Conservation (phyloP, 1,140 invertebrate genomes). For the Pachyrhynchus sulphureomaculatus region DNA sequence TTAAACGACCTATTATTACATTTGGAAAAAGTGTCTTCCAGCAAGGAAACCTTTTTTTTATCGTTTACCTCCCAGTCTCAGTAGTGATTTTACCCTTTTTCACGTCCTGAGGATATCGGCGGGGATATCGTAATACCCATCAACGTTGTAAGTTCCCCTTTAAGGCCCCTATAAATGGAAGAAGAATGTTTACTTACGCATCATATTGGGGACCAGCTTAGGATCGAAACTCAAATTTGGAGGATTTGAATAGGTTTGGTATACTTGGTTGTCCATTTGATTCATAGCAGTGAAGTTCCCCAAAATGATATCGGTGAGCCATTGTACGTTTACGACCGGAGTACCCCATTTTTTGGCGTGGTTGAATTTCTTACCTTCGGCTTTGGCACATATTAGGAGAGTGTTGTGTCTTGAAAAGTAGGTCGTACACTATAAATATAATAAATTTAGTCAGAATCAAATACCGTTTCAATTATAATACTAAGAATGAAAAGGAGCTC, state of each 20-base stretch:
- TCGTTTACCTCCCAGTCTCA: too few relatives aligned
- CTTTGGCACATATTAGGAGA: constrained; percentile 71
- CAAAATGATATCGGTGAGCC: constrained; percentile 91
- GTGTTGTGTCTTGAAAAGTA: constrained; percentile 77
- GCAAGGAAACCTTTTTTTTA: too few relatives aligned
- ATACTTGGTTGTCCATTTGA: constrained; percentile 79
- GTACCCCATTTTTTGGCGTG: constrained; percentile 88
- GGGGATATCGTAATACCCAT: too few relatives aligned
- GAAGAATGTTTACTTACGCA: too few relatives aligned
- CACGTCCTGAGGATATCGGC: too few relatives aligned
- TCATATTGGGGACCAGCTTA: constrained; percentile 81
- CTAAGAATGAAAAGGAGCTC: too few relatives aligned
- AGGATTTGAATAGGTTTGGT: constrained; percentile 80
- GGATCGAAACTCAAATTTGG: constrained; percentile 85
- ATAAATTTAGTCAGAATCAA: constrained; percentile 15
- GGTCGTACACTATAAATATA: constrained; percentile 57
- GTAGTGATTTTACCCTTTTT: too few relatives aligned
- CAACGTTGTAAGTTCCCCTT: too few relatives aligned
- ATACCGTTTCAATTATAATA: background rate
- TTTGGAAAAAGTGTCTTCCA: too few relatives aligned
- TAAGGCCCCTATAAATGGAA: too few relatives aligned
- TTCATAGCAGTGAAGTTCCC: constrained; percentile 82
- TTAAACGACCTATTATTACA: too few relatives aligned
- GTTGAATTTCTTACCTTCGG: constrained; percentile 83
- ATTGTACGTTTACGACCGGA: constrained; percentile 87